Evolutionary conservation across 30 jellyfish, hydroid and myxozoan species (phyloP).

Genomic region (Chironex yamaguchii): DNA sequence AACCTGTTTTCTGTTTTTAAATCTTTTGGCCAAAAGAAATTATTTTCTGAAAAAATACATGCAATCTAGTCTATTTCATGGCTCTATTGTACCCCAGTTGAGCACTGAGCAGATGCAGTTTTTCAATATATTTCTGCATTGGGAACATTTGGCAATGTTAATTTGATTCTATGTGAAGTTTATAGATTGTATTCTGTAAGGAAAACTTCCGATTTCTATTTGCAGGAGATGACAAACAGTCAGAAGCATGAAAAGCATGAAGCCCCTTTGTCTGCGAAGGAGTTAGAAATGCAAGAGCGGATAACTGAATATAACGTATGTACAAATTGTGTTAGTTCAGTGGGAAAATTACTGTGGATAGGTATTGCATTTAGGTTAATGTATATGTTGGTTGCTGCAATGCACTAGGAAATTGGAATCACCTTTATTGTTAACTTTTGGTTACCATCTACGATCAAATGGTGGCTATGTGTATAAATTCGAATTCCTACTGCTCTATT

Average conservation of each 20-base stretch:
- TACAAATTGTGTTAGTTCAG: too few species aligned
- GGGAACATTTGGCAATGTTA: too few species aligned
- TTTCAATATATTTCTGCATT: neutral
- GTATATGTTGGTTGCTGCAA: too few species aligned
- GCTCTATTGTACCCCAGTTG: neutral
- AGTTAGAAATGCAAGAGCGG: slow-evolving; percentile 68
- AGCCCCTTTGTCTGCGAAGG: slow-evolving; percentile 57
- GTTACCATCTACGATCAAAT: too few species aligned
- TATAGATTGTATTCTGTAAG: neutral
- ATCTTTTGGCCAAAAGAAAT: neutral
- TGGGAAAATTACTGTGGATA: too few species aligned
- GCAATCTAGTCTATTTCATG: neutral
- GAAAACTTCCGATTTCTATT: neutral
- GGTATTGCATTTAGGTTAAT: too few species aligned
- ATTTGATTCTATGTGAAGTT: too few species aligned
- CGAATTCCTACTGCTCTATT: too few species aligned
- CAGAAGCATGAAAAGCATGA: slow-evolving; percentile 1
- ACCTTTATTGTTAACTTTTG: too few species aligned
- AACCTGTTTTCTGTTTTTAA: neutral
- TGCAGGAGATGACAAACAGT: slow-evolving; percentile 26
- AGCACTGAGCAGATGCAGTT: slow-evolving; percentile 30
- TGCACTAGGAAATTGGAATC: too few species aligned
- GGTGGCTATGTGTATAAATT: too few species aligned
- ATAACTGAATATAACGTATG: slow-evolving; percentile 82
- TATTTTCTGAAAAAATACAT: too few species aligned